These are phyloP conservation scores for Neuroterus valhalla DNA, from an alignment of 1,140 invertebrate genomes.

Conservation along the genomic window DNA sequence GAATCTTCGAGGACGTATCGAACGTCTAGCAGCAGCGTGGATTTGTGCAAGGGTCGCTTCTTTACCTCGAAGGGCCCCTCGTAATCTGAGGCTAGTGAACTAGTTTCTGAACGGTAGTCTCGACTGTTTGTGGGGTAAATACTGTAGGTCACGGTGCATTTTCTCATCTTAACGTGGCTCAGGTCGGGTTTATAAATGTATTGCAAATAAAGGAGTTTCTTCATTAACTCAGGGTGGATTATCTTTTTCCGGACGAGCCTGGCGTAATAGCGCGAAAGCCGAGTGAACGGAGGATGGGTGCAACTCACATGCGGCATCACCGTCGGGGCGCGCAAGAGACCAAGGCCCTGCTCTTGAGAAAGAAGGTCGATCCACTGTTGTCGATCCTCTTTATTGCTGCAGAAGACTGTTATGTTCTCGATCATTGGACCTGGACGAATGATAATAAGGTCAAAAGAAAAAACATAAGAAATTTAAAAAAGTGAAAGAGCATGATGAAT, in stretches of 20 bases:
- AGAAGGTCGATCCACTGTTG: constrained; percentile 91
- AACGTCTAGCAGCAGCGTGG: constrained; percentile 65
- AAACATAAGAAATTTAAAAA: no score
- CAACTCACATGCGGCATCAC: constrained; percentile 70
- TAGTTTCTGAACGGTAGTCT: neutral
- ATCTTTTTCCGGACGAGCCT: constrained; percentile 83
- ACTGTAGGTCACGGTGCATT: constrained; percentile 63
- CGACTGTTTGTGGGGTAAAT: constrained; percentile 52
- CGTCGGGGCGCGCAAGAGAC: constrained; percentile 68
- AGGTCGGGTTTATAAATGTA: constrained; percentile 72
- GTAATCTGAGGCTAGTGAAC: constrained; percentile 30
- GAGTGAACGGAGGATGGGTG: constrained; percentile 72
- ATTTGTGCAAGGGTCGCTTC: constrained; percentile 54
- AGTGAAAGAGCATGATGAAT: no score
- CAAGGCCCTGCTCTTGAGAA: constrained; percentile 77
- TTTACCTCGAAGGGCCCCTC: neutral
- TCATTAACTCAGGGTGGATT: constrained; percentile 82
- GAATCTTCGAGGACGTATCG: constrained; percentile 55
- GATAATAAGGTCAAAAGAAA: no score
- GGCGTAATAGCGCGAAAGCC: constrained; percentile 84
- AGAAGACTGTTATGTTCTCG: constrained; percentile 90
- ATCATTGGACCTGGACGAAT: constrained; percentile 86
- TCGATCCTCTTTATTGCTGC: constrained; percentile 88
- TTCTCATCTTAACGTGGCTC: constrained; percentile 68
- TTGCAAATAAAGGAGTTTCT: constrained; percentile 82